Evolutionary conservation across 2,797 vertebrate genomes (phyloP).

Genomic region (Schizopygopsis malacanthus): DNA sequence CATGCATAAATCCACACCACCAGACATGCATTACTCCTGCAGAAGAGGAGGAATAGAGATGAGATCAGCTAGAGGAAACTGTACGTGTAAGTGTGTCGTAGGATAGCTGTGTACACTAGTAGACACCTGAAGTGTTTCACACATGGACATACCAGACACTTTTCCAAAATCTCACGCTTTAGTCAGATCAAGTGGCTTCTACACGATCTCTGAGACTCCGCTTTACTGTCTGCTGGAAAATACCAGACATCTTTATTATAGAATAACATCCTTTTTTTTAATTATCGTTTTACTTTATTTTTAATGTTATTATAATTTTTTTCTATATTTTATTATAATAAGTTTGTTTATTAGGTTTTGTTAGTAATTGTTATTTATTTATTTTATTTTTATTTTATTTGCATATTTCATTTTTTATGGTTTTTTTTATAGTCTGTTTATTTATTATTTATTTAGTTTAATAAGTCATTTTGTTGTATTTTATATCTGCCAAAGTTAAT

Average conservation of each 20-base stretch:
- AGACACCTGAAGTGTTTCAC: background rate
- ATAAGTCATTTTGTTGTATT: no score
- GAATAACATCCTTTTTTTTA: no score
- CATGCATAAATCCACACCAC: conserved; percentile 27
- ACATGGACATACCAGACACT: background rate
- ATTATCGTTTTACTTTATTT: no score
- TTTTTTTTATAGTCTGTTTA: background rate
- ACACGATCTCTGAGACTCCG: background rate
- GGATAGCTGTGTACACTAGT: background rate
- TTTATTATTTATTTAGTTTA: background rate
- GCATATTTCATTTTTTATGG: no score
- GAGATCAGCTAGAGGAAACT: background rate
- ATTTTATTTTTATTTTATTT: no score
- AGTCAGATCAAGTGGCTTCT: background rate
- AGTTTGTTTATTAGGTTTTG: no score
- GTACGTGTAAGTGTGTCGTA: background rate
- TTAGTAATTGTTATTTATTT: no score
- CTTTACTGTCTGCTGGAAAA: background rate
- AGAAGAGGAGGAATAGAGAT: background rate
- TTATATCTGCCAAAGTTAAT: no score
- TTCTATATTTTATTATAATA: no score
- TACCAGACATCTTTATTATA: background rate
- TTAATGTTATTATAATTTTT: no score
- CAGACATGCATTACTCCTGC: conserved; percentile 7
- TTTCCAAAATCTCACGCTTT: background rate